These are phyloP conservation scores for Zoroaster sp. DNA, from an alignment of 53 echinoderm and acorn worm species.

Conservation along the genomic window DNA sequence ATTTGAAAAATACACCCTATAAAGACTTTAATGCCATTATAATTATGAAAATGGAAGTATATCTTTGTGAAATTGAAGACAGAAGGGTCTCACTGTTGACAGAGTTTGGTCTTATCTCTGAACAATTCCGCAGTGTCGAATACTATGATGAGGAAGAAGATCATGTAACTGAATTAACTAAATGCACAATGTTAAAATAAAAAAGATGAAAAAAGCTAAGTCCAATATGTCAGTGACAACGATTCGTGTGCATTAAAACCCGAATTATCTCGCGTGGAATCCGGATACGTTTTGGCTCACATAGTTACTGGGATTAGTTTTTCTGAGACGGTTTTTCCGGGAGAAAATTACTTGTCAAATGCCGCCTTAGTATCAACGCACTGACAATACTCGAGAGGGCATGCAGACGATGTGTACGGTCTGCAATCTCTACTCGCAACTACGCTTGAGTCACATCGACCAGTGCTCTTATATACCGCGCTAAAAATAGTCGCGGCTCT, in stretches of 20 bases:
- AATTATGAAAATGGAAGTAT: not conserved
- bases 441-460: conserved; percentile 6
- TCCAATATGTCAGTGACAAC: not conserved
- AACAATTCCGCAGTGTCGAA: not conserved
- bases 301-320: conserved; percentile 30
- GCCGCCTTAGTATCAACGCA: not conserved
- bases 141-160: not conserved
- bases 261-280: conserved; percentile 27
- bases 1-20: not conserved
- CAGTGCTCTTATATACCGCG: conserved; percentile 41
- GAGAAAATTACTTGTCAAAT: conserved; percentile 33
- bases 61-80: not conserved
- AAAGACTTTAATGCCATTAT: not conserved
- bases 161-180: not conserved
- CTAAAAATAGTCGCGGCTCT: conserved; percentile 54
- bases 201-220: not conserved
- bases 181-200: not conserved
- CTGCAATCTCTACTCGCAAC: not conserved
- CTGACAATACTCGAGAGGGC: not conserved
- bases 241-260: not conserved
- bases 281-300: conserved; percentile 39
- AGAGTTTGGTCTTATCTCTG: not conserved
- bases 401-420: conserved; percentile 23
- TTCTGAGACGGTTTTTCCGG: conserved; percentile 58
- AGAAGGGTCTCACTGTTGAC: not conserved